Base-by-base conservation (phyloP, 2,797 vertebrate species). In the Sebastes diaconus region DNA sequence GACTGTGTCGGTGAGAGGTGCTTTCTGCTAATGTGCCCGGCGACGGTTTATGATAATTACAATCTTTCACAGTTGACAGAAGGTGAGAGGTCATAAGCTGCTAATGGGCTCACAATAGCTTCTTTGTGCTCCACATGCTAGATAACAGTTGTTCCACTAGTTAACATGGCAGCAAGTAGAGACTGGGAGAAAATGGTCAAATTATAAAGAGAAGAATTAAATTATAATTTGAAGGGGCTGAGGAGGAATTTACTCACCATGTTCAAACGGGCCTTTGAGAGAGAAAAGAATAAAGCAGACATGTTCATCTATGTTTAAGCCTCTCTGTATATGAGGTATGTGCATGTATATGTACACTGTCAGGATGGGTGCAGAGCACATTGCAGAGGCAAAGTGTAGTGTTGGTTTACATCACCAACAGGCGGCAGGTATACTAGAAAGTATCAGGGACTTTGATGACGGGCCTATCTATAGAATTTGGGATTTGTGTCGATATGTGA, bases 41-140 rank as follows among this genome's bases (percentile, higher is more conserved):
- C 22, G 18, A 73, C 75, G 79, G 70, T 90, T 92, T 90, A 90
- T 86, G 83, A 83, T 90, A 88, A 92, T 91, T 90, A 87, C 55
- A 32, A 54, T 75, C 73, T 87, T 87, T 87, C 77, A 75, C 77
- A 76, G 83, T 39, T 86, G 84, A 91, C 83, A 90, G 75, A 60
- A 70, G 91, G 86, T 88, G 59, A 87, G 59, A 90, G 86, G 86
- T 93, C 86, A 73, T 20, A 71, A 27, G 70, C 68, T 80, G 78
- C 75, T 90, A 88, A 93, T 91, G 85, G 82, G 57, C 78, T 88
- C 81, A 86, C 89, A 88, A 88, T 77, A 65, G 73, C 65, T 54
- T 73, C 64, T 81, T 83, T 88, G 86, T 88, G 68, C 69, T 81
- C 20, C 34, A 68, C 36, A 61, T 70, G 61, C 58, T 52, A 50